A percentile compares a stretch with the other conserved stretches of the same genome.
phyloP scores from a whole-genome alignment of 2,888 invertebrate species.

The Elmis aenea region DNA sequence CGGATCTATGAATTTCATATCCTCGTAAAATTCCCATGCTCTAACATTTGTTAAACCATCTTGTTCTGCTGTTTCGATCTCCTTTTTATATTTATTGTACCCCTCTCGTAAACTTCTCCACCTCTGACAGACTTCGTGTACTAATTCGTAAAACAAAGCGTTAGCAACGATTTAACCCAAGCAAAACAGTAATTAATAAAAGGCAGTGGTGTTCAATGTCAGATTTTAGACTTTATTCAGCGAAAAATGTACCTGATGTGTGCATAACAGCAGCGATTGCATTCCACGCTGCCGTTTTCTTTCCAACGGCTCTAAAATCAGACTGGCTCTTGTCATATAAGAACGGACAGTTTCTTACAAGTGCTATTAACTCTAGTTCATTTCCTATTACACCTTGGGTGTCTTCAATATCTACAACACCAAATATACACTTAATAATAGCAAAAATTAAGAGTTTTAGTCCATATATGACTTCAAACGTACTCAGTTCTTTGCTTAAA shows the following conservation, averaged over 20 bases:
- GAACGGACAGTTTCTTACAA: slow-evolving; percentile 28
- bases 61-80: slow-evolving; percentile 9
- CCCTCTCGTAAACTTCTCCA: slow-evolving; percentile 27
- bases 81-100: slow-evolving; percentile 21
- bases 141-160: too few relatives aligned
- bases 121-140: slow-evolving; percentile 21
- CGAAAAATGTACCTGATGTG: slow-evolving; percentile 22
- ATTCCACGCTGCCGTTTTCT: slow-evolving; percentile 27
- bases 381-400: slow-evolving; percentile 27
- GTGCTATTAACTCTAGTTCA: slow-evolving; percentile 28
- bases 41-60: slow-evolving; percentile 5
- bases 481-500: slow-evolving; percentile 17
- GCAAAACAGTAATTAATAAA: neutral
- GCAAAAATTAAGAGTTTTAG: neutral
- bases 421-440: slow-evolving; percentile 1
- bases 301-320: slow-evolving; percentile 26
- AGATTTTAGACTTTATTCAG: too few relatives aligned
- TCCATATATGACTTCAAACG: too few relatives aligned
- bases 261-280: slow-evolving; percentile 27
- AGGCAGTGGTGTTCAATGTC: too few relatives aligned
- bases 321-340: slow-evolving; percentile 24
- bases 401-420: slow-evolving; percentile 25
- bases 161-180: neutral
- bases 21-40: slow-evolving; percentile 27
- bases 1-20: slow-evolving; percentile 27